Percentiles rank a stretch among this genome's conserved stretches.
Conservation (phyloP, 2,113 vertebrate species). For the Passer domesticus region DNA sequence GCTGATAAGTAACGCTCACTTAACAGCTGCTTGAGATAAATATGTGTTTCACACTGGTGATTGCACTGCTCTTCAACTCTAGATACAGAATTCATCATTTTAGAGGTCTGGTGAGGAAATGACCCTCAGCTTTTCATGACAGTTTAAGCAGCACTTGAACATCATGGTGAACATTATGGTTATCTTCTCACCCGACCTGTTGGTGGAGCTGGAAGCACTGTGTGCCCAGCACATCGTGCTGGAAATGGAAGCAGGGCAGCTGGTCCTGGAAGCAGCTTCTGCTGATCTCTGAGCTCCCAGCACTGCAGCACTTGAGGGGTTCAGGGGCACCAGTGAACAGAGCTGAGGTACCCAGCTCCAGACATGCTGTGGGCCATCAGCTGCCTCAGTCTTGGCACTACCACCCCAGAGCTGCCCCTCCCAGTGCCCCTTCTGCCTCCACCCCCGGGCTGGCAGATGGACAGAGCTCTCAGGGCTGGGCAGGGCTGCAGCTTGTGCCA, state of each 20-base stretch:
- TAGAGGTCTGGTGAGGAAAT: not conserved
- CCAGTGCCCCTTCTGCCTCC: not conserved
- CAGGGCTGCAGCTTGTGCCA: not conserved
- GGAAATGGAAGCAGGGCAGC: not conserved
- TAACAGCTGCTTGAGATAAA: conserved; percentile 67
- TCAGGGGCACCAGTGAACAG: not conserved
- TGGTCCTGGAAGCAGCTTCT: not conserved
- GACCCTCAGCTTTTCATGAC: conserved; percentile 42
- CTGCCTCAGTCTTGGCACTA: not conserved
- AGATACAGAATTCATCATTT: not conserved
- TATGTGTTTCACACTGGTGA: conserved; percentile 14
- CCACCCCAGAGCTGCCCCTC: not conserved
- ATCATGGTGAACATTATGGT: too few species aligned
- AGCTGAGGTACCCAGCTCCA: not conserved
- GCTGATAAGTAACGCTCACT: not conserved
- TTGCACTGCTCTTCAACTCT: not conserved
- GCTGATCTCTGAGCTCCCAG: not conserved
- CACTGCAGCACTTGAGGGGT: not conserved
- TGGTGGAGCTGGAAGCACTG: not conserved
- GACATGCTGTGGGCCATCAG: not conserved
- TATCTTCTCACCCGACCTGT: not conserved
- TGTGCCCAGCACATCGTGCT: not conserved
- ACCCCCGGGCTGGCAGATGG: not conserved
- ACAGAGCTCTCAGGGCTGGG: not conserved
- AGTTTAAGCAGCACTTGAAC: not conserved